Percentiles rank a stretch among this genome's conserved stretches.
Conservation (phyloP, 1,140 invertebrate species). For the Lasioglossum baleicum region DNA sequence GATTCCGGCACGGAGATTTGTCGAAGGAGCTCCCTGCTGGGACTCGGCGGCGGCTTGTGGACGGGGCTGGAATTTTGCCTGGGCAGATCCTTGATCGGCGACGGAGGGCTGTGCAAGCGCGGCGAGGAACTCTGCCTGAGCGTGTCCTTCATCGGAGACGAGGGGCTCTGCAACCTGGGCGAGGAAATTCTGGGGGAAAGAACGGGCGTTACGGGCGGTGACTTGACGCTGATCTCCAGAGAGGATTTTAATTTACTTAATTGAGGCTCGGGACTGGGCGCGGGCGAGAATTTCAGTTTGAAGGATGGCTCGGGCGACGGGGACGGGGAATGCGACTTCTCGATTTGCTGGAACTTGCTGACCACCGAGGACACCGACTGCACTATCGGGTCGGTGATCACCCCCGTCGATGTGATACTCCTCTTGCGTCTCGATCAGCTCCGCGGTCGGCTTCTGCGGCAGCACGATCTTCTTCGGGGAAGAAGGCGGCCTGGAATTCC, state of each 20-base stretch:
- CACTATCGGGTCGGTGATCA: slow-evolving; percentile 73
- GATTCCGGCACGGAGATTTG: slow-evolving; percentile 29
- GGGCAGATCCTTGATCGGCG: slow-evolving; percentile 64
- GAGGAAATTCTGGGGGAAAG: slow-evolving; percentile 64
- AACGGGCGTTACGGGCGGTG: slow-evolving; percentile 66
- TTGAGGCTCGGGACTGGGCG: slow-evolving; percentile 71
- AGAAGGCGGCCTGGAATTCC: slow-evolving; percentile 46
- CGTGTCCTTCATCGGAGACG: slow-evolving; percentile 65
- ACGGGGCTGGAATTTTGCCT: slow-evolving; percentile 51
- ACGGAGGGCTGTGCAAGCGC: slow-evolving; percentile 48
- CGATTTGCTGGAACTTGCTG: slow-evolving; percentile 76
- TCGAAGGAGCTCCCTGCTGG: slow-evolving; percentile 54
- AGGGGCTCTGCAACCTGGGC: slow-evolving; percentile 64
- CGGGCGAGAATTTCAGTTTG: slow-evolving; percentile 73
- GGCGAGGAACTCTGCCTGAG: slow-evolving; percentile 47
- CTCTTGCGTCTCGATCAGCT: slow-evolving; percentile 65
- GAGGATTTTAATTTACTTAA: slow-evolving; percentile 60
- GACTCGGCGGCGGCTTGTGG: slow-evolving; percentile 52
- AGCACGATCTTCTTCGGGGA: slow-evolving; percentile 70
- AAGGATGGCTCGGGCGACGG: slow-evolving; percentile 71
- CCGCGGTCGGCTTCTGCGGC: slow-evolving; percentile 64
- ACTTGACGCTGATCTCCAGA: slow-evolving; percentile 68
- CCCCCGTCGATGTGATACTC: slow-evolving; percentile 70
- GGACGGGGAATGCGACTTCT: slow-evolving; percentile 69
- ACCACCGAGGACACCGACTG: slow-evolving; percentile 77